Base-by-base conservation (phyloP, 2,888 invertebrate species). In the Cantharis nigra region DNA sequence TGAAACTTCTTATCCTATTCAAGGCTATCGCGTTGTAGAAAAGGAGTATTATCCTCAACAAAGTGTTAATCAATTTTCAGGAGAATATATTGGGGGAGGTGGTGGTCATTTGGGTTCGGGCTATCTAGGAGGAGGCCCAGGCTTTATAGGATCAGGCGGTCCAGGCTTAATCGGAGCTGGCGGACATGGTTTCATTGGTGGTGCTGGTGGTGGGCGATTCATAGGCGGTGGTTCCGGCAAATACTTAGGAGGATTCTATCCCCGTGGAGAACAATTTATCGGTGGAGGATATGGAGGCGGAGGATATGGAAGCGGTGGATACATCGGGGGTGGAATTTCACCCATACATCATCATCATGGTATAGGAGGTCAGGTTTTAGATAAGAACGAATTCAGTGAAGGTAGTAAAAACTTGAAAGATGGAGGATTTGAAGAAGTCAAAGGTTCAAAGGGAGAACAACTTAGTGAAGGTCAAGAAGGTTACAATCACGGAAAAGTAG, bases 11-110 rank as follows among this genome's bases (percentile, higher is more conserved):
- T 76, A 85, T 14, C 89, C 89, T 10, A 79, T 91, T 1, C 89
- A 87, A 75, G 90, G 90, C 62, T 92, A 92, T 82, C 91, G 91
- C 87, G 90, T 92, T 63, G 90, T 91, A 85, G 91, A 92, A 87
- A 90, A 91, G 16, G 90, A 89, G 78, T 91, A 91, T 83, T 91
- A 91, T 83, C 91, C 91, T 13, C 73, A 79, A 63, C 16, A 67
- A 67, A 67, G 65, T 67, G 65, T 67, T 26, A n/a, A 49, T 49
- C 33, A 33, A 0, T 33, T 33, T 33, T 49, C 49, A n/a, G 49
- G 49, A 49, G 49, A 49, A 49, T 49, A n/a, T 9, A n/a, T 49
- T n/a, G 49, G 49, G 3, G 65, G n/a, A 67, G 65, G 65, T 16
- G 65, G 65, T 10, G 49, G n/a, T n/a, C 26, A 67, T 18, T 67